These are phyloP conservation scores for Lithobates pipiens DNA, from an alignment of 2,797 vertebrate genomes.

Conservation along the genomic window DNA sequence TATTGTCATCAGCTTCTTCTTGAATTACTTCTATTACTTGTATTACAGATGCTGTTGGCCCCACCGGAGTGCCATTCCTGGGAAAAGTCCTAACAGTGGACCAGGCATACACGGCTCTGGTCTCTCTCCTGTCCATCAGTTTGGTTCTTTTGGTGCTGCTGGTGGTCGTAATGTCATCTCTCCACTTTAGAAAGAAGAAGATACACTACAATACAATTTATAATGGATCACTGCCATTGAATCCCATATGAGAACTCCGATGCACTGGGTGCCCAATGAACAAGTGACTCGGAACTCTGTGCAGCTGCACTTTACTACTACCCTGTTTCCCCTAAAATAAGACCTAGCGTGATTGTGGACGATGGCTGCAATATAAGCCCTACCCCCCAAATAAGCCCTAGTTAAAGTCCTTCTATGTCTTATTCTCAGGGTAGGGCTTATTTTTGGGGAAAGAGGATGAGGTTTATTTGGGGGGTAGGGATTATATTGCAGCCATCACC, in stretches of 20 bases:
- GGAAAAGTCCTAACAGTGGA: constrained; percentile 67
- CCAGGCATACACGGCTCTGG: constrained; percentile 69
- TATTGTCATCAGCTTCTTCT: background rate
- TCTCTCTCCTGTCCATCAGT: constrained; percentile 69
- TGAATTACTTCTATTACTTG: background rate
- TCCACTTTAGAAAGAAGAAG: constrained; percentile 65
- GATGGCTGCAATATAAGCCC: too few relatives aligned
- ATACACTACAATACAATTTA: constrained; percentile 69
- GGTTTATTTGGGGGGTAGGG: too few relatives aligned
- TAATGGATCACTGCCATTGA: constrained; percentile 69
- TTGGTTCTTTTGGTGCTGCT: constrained; percentile 68
- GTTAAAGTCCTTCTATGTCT: too few relatives aligned
- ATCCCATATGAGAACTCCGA: constrained; percentile 64
- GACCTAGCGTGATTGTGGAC: too few relatives aligned
- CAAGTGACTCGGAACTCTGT: constrained; percentile 7
- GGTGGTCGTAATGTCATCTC: constrained; percentile 61
- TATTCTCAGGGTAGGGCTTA: too few relatives aligned
- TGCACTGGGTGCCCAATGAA: background rate
- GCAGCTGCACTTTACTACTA: constrained; percentile 33
- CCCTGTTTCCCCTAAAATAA: too few relatives aligned
- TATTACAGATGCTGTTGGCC: constrained; percentile 12
- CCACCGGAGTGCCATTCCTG: constrained; percentile 65
- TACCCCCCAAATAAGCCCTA: too few relatives aligned
- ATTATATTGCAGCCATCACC: too few relatives aligned
- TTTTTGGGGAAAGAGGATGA: too few relatives aligned